phyloP scores from a whole-genome alignment of 2,797 vertebrate genomes.

The Phataginus tricuspis region DNA sequence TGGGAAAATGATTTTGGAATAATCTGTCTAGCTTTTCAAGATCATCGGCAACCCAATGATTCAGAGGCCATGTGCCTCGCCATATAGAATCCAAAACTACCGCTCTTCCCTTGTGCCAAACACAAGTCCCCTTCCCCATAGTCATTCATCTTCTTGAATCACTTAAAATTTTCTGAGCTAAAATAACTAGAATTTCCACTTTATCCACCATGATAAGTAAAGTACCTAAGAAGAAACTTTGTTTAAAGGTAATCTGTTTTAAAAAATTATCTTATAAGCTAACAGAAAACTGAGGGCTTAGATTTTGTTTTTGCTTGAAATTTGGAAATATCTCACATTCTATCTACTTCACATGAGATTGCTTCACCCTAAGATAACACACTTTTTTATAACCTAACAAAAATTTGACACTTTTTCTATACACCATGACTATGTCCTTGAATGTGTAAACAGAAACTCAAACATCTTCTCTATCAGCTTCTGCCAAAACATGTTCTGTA shows the following conservation, averaged over 20 bases:
- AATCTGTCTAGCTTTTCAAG: background rate
- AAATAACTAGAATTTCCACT: background rate
- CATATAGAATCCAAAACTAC: background rate
- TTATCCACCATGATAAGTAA: background rate
- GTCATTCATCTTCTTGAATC: background rate
- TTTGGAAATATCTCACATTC: conserved; percentile 48
- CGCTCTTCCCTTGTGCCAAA: background rate
- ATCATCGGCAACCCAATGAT: background rate
- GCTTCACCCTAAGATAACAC: conserved; percentile 34
- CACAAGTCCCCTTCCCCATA: background rate
- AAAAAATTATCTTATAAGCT: conserved; percentile 5
- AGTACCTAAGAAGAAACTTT: background rate
- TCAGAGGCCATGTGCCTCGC: background rate
- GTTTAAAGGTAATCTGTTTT: background rate
- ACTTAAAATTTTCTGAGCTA: background rate
- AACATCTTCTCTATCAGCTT: conserved; percentile 18
- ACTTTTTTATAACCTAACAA: conserved; percentile 57
- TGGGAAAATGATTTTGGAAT: background rate
- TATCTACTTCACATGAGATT: conserved; percentile 14
- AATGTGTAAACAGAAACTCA: conserved; percentile 66
- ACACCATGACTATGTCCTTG: background rate
- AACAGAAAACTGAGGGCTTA: conserved; percentile 29
- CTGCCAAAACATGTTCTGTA: conserved; percentile 37
- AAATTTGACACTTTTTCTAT: conserved; percentile 41
- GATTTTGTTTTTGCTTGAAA: conserved; percentile 42